Percentiles rank a stretch among this genome's conserved stretches.
Evolutionary conservation across 2,797 vertebrate genomes (phyloP).

Genomic region (Dallia pectoralis): DNA sequence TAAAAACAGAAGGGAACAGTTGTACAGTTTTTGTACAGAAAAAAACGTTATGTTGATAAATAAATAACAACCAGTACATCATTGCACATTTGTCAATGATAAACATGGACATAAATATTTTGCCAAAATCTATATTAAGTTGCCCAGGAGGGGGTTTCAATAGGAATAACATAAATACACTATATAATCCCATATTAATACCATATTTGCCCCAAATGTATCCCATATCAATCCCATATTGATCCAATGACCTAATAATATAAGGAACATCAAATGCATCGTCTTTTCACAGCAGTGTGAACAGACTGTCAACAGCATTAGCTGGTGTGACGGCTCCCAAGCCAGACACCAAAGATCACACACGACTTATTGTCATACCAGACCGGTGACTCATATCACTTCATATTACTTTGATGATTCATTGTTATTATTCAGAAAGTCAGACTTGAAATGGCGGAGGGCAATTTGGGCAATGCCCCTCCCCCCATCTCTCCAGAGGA

Average conservation of each 20-base stretch:
- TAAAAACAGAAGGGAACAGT: constrained; percentile 25
- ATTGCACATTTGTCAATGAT: not conserved
- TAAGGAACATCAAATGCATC: not conserved
- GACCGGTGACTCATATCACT: not conserved
- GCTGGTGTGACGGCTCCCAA: not conserved
- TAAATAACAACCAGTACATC: not conserved
- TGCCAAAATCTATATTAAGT: too few relatives aligned
- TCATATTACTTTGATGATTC: not conserved
- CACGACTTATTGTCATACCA: not conserved
- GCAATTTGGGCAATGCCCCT: too few relatives aligned
- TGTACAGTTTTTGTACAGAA: not conserved
- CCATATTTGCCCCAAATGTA: too few relatives aligned
- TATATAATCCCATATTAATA: not conserved
- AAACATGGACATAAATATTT: not conserved
- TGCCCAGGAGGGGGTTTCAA: too few relatives aligned
- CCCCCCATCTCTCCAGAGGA: not conserved
- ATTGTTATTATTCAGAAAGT: not conserved
- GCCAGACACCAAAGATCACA: not conserved
- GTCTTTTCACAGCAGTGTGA: not conserved
- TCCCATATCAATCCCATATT: not conserved
- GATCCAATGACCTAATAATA: not conserved
- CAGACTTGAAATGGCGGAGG: not conserved
- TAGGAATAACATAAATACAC: not conserved
- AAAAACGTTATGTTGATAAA: not conserved
- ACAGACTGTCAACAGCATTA: not conserved